These are phyloP conservation scores for Tricholaema leucomelas DNA, from an alignment of 2,113 vertebrate species.

Conservation along the genomic window DNA sequence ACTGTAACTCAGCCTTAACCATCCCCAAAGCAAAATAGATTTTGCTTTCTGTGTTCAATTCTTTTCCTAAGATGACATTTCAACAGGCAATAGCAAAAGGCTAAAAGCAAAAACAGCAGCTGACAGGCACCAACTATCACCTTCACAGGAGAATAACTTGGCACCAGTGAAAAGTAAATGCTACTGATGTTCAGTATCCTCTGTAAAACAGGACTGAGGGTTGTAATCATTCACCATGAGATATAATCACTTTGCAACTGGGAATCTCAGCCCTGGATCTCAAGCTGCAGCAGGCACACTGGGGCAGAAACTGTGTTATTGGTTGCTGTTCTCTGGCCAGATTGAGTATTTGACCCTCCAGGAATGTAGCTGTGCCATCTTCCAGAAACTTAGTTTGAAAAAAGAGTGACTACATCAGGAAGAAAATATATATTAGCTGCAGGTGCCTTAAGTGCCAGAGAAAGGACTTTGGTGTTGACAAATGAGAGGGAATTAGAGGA, in stretches of 20 bases:
- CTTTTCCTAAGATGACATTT: background rate
- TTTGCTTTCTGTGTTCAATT: background rate
- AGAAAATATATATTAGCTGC: background rate
- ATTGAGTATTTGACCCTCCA: background rate
- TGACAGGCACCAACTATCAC: background rate
- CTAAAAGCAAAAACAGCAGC: background rate
- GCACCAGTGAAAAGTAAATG: background rate
- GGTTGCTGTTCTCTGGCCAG: background rate
- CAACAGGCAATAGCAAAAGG: background rate
- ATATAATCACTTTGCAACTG: accelerated
- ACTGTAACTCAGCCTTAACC: background rate
- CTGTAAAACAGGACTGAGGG: background rate
- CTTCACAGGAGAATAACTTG: background rate
- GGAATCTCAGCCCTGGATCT: background rate
- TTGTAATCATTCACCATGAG: background rate
- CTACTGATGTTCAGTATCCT: background rate
- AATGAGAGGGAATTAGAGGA: background rate
- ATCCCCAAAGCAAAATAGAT: background rate
- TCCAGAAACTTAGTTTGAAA: background rate
- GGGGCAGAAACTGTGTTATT: background rate
- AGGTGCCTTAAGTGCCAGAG: background rate
- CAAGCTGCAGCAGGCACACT: accelerated
- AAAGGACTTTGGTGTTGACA: background rate
- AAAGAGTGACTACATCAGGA: background rate
- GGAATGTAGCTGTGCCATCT: background rate